Conservation (phyloP, 2,113 vertebrate species). For the Xenopus borealis region DNA sequence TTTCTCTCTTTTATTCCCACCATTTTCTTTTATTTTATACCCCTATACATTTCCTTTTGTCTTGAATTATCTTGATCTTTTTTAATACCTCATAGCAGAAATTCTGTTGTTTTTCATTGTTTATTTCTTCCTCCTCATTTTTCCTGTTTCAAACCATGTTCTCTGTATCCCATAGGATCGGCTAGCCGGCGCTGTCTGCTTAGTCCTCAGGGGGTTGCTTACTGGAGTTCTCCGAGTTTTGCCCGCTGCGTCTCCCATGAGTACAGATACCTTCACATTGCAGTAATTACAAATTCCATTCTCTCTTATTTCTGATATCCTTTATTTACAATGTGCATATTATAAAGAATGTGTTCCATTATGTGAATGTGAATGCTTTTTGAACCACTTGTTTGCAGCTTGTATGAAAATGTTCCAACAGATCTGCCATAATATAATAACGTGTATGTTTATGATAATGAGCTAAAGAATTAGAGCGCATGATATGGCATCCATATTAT, state of each 20-base stretch:
- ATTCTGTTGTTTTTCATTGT: background rate
- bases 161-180: constrained; percentile 71
- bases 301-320: background rate
- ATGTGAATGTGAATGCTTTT: too few species aligned
- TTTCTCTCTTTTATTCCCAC: background rate
- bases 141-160: background rate
- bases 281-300: constrained; percentile 68
- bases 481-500: too few species aligned
- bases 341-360: too few species aligned
- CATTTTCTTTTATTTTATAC: background rate
- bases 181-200: constrained; percentile 98
- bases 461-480: too few species aligned
- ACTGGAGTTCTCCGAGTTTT: constrained; percentile 97
- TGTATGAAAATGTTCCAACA: too few species aligned
- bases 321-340: constrained; percentile 4
- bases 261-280: constrained; percentile 94
- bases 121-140: background rate
- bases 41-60: background rate
- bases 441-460: too few species aligned
- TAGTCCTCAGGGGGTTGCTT: constrained; percentile 91
- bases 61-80: background rate
- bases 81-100: too few species aligned
- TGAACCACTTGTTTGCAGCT: too few species aligned
- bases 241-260: constrained; percentile 97
- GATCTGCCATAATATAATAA: too few species aligned